Percentiles rank a stretch among this genome's conserved stretches.
phyloP scores from a whole-genome alignment of 2,113 vertebrate species.

The Hipposideros armiger region DNA sequence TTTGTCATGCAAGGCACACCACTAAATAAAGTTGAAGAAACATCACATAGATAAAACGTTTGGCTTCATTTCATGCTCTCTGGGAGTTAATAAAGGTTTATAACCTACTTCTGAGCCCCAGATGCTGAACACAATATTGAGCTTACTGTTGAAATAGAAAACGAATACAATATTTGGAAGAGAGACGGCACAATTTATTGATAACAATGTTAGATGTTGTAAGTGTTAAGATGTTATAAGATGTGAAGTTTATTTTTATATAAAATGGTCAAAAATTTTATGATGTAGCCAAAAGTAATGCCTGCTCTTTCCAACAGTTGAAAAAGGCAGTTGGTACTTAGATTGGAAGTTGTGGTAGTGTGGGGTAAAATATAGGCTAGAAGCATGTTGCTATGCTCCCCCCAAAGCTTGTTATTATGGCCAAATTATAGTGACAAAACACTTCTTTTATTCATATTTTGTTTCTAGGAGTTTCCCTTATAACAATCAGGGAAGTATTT shows the following conservation, averaged over 20 bases:
- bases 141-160: not conserved
- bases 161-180: not conserved
- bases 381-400: not conserved
- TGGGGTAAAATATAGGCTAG: not conserved
- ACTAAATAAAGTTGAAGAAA: not conserved
- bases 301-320: not conserved
- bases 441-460: not conserved
- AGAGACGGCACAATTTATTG: not conserved
- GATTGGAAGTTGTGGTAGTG: not conserved
- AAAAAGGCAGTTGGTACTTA: not conserved
- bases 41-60: not conserved
- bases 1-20: not conserved
- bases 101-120: not conserved
- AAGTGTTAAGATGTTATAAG: too few species aligned
- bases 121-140: not conserved
- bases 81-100: not conserved
- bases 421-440: not conserved
- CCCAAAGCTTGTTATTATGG: not conserved
- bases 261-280: not conserved
- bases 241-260: not conserved
- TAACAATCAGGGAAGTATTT: not conserved
- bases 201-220: not conserved
- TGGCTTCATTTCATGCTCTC: not conserved
- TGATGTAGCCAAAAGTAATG: not conserved
- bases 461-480: not conserved